Base-by-base conservation (phyloP, 2,797 vertebrate genomes). In the Danio kyathit region DNA sequence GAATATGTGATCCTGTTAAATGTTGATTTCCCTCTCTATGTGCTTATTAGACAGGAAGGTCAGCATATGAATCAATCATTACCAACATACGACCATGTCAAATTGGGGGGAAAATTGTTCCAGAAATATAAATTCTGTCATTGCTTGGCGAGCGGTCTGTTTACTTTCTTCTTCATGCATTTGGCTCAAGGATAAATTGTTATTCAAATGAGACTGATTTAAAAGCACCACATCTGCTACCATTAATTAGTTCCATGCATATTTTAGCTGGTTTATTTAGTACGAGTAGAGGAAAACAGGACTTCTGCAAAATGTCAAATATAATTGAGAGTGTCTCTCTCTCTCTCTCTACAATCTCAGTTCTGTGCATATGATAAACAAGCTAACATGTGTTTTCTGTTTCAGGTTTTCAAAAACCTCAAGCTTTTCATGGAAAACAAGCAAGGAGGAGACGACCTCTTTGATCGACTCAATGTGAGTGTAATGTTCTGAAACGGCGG, bases 361-460 rank as follows among this genome's bases (percentile, higher is more conserved):
- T 29, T 71, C 40, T 52, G 59, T 61, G 66, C 66, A 69, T 79
- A 7, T 29, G 44, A 57, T 84, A 74, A 63, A 76, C 69, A 72
- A 82, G 61, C 64, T 51, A 69, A 40, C 65, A 38, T 66, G n/a
- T 64, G 57, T 85, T 80, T 74, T 81, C 78, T 75, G 51, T 80
- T 12, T 83, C 88, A 96, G 94, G 93, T 94, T 87, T 95, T 95
- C 90, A 96, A 94, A 92, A 95, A 89, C 89, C 89, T 95, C 73
- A 92, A 93, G 84, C 87, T 95, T 82, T 95, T 96, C 84, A 8
- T 94, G 93, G 88, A 95, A 83, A 92, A 90, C 61, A 95, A 94
- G 88, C 11, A 89, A 74, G 84, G 86, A 60, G 94, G 92, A 85
- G 93, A 93, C 38, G 95, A 95, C 49, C 92, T 95, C 16, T 94